Evolutionary conservation across 2,888 invertebrate genomes (phyloP).

Genomic region (Cephus nigrinus): DNA sequence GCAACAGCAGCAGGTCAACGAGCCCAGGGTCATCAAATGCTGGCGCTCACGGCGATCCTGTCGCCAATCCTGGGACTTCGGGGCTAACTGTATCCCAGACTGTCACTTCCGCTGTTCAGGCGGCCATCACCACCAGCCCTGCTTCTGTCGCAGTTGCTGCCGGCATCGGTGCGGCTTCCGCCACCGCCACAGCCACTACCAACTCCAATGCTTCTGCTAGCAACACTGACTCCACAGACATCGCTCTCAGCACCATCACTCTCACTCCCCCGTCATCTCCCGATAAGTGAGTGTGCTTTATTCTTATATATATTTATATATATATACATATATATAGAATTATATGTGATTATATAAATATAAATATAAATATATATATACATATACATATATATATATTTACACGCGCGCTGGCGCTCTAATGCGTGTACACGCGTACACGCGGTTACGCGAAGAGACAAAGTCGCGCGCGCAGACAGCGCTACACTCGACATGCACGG

Average conservation of each 20-base stretch:
- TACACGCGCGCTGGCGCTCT: background rate
- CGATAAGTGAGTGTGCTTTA: slow-evolving; percentile 70
- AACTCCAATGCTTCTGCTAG: slow-evolving; percentile 42
- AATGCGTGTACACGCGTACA: background rate
- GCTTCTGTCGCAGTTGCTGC: slow-evolving; percentile 19
- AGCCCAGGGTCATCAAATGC: slow-evolving; percentile 50
- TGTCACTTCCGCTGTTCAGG: slow-evolving; percentile 24
- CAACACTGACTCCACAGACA: slow-evolving; percentile 59
- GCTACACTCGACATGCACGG: background rate
- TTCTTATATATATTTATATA: slow-evolving; percentile 32
- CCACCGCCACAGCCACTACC: slow-evolving; percentile 37
- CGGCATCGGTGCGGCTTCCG: slow-evolving; percentile 26
- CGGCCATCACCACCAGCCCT: slow-evolving; percentile 28
- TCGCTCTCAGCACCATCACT: slow-evolving; percentile 64
- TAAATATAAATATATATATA: slow-evolving; percentile 22
- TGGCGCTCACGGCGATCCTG: slow-evolving; percentile 24
- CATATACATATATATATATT: slow-evolving; percentile 15
- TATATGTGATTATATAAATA: slow-evolving; percentile 3
- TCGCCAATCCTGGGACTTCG: slow-evolving; percentile 23
- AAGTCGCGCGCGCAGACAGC: background rate
- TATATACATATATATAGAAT: slow-evolving; percentile 12
- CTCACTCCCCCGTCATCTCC: slow-evolving; percentile 74
- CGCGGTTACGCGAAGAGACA: background rate
- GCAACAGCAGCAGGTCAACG: slow-evolving; percentile 57
- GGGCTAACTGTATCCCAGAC: slow-evolving; percentile 18